Percentiles rank a stretch among this genome's conserved stretches.
Evolutionary conservation across 2,888 invertebrate genomes (phyloP).

Genomic region (Cryptosula pallasiana): DNA sequence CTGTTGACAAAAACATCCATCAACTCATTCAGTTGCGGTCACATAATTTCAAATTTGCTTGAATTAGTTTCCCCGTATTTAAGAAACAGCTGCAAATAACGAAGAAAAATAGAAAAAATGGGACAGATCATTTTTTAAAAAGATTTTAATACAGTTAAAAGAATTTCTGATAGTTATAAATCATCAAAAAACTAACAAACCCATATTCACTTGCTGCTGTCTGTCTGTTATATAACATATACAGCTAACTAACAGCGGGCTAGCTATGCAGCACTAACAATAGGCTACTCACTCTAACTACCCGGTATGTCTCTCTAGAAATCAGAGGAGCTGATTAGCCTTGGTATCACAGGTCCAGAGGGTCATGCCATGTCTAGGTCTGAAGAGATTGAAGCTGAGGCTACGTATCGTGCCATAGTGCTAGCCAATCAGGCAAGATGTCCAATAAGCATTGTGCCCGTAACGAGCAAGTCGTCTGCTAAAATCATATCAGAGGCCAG

Average conservation of each 20-base stretch:
- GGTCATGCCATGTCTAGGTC: slow-evolving; percentile 89
- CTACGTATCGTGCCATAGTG: slow-evolving; percentile 82
- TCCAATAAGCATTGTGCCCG: slow-evolving; percentile 86
- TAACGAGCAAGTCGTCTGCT: slow-evolving; percentile 89
- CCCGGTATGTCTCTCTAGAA: slow-evolving; percentile 59
- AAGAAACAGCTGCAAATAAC: no score
- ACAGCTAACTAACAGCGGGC: no score
- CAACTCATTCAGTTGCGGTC: no score
- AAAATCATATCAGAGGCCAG: slow-evolving; percentile 68
- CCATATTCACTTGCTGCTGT: neutral
- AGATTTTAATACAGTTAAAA: no score
- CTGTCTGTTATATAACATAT: neutral
- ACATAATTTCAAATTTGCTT: no score
- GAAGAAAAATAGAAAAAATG: no score
- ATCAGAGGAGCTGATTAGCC: slow-evolving; percentile 72
- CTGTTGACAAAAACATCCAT: no score
- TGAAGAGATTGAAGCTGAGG: slow-evolving; percentile 92
- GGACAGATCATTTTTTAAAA: no score
- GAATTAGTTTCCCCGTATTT: no score
- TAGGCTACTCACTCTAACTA: no score
- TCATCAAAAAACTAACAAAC: neutral
- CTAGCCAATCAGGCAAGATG: slow-evolving; percentile 81
- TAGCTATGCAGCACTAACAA: no score
- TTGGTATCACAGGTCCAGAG: slow-evolving; percentile 87
- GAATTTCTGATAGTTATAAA: neutral